phyloP scores from a whole-genome alignment of 1,140 invertebrate species.

The Drosophila tani region DNA sequence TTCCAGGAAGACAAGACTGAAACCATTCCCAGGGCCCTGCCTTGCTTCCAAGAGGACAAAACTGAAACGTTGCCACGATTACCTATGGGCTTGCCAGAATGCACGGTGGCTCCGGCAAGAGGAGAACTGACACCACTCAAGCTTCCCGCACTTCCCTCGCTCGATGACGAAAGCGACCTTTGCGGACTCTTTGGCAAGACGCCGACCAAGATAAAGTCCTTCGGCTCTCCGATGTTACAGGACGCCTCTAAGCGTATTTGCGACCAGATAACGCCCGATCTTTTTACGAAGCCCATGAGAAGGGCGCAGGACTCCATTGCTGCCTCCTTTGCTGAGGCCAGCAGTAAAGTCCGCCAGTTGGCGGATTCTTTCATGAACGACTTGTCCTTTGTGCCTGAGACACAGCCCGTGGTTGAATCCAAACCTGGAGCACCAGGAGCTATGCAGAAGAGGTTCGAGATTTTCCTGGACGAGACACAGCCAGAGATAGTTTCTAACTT shows the following conservation, averaged over 20 bases:
- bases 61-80: constrained; percentile 74
- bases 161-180: constrained; percentile 53
- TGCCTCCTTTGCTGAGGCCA: background rate
- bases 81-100: constrained; percentile 17
- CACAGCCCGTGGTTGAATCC: constrained; percentile 25
- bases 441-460: constrained; percentile 50
- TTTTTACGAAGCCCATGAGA: constrained; percentile 25
- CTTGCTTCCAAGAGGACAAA: constrained; percentile 68
- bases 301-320: background rate
- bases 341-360: constrained; percentile 29
- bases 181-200: constrained; percentile 70
- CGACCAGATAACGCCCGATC: constrained; percentile 52
- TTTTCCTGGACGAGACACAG: constrained; percentile 62
- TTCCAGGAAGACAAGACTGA: constrained; percentile 83
- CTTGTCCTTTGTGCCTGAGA: constrained; percentile 71
- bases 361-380: constrained; percentile 67
- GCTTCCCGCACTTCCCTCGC: constrained; percentile 23
- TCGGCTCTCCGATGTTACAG: constrained; percentile 30
- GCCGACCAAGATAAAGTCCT: constrained; percentile 45
- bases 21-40: constrained; percentile 61
- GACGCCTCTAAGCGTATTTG: constrained; percentile 49
- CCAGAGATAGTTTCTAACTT: constrained; percentile 5
- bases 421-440: background rate
- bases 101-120: background rate
- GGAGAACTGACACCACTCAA: constrained; percentile 14